Conservation (phyloP, 2,797 vertebrate genomes). For the Hyperoplus immaculatus region DNA sequence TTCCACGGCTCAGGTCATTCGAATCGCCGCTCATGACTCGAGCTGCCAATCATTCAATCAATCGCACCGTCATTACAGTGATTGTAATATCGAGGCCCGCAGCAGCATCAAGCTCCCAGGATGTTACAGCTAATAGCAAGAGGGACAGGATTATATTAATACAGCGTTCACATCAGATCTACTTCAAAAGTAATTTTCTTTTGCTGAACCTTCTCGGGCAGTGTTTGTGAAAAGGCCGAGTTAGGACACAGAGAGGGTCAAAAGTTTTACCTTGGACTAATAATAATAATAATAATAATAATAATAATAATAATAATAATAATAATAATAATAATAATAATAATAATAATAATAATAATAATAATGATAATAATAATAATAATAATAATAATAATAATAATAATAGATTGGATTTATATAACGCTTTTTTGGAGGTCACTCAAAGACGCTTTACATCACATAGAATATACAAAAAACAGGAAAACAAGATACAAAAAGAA, state of each 20-base stretch:
- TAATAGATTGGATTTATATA: no score
- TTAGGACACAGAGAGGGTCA: not conserved
- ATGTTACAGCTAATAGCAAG: constrained; percentile 51
- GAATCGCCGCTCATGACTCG: constrained; percentile 68
- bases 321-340: no score
- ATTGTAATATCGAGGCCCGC: constrained; percentile 80
- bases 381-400: no score
- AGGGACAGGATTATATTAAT: constrained; percentile 76
- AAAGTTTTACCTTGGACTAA: constrained; percentile 18
- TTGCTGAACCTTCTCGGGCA: constrained; percentile 60
- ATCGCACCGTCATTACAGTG: constrained; percentile 81
- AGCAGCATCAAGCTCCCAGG: constrained; percentile 64
- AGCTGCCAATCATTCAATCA: constrained; percentile 86
- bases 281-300: no score
- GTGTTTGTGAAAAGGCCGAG: constrained; percentile 47
- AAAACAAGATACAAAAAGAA: no score
- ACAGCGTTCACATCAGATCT: constrained; percentile 75
- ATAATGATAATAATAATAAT: no score
- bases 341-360: no score
- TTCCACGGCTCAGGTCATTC: constrained; percentile 70
- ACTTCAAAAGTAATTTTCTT: constrained; percentile 75
- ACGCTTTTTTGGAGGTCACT: no score
- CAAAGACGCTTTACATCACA: no score
- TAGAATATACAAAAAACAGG: no score
- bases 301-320: no score